These are phyloP conservation scores for Nesidiocoris tenuis DNA, from an alignment of 2,888 invertebrate species.

Conservation along the genomic window DNA sequence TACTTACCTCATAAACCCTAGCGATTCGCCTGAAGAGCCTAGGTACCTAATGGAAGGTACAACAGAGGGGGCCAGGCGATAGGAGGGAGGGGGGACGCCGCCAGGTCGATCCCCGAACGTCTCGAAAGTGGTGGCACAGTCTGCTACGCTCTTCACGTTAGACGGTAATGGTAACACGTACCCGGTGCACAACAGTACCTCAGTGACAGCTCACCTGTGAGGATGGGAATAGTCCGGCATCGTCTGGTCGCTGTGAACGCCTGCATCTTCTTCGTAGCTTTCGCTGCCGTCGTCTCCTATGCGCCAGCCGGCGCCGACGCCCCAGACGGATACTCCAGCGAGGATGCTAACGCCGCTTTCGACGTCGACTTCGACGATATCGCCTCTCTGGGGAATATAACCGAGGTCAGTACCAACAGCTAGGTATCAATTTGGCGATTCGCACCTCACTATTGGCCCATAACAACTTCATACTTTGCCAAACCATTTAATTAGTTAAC, in stretches of 20 bases:
- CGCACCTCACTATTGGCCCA: too few species aligned
- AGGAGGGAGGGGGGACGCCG: not conserved
- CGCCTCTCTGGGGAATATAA: not conserved
- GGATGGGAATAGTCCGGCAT: not conserved
- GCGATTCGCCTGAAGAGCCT: too few species aligned
- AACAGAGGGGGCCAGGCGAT: not conserved
- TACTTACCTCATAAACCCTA: too few species aligned
- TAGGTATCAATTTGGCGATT: too few species aligned
- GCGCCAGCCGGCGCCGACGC: not conserved
- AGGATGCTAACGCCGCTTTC: not conserved
- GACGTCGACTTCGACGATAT: not conserved
- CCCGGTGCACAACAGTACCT: not conserved
- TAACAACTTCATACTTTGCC: too few species aligned
- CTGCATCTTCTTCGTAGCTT: not conserved
- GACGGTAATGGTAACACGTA: not conserved
- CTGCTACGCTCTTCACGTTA: not conserved
- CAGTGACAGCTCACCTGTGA: not conserved
- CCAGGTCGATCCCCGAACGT: not conserved
- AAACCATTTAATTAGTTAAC: too few species aligned
- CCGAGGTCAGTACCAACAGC: not conserved
- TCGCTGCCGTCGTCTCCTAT: not conserved
- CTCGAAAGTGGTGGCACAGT: not conserved
- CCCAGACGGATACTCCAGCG: not conserved
- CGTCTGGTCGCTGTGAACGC: not conserved
- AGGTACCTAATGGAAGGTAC: too few species aligned